Conservation (phyloP, 2,888 invertebrate species). For the Apamea crenata region DNA sequence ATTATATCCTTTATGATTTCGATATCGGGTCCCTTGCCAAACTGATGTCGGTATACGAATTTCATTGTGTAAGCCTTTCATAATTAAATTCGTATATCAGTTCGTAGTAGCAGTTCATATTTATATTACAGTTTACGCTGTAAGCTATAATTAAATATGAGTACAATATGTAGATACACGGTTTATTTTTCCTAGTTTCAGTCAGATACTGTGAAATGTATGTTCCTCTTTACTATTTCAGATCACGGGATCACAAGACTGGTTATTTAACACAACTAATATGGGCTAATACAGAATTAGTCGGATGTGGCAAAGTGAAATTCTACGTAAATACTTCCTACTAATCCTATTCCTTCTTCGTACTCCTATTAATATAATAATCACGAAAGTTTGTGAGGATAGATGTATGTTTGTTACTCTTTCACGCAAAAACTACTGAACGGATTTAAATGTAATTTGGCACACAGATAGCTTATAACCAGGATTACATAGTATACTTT, state of each 20-base stretch:
- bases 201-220: neutral
- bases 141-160: neutral
- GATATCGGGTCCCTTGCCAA: neutral
- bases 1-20: neutral
- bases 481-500: neutral
- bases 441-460: neutral
- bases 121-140: neutral
- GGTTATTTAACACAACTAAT: conserved; percentile 85
- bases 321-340: conserved; percentile 81
- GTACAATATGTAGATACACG: neutral
- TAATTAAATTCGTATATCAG: too few species aligned
- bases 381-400: neutral
- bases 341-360: neutral
- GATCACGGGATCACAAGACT: conserved; percentile 74
- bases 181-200: neutral
- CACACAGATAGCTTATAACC: neutral
- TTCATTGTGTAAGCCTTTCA: neutral
- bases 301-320: conserved; percentile 85
- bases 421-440: neutral
- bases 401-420: neutral
- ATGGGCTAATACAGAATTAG: conserved; percentile 83
- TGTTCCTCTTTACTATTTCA: conserved; percentile 64
- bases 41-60: neutral
- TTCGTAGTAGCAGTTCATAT: neutral
- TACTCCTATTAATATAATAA: neutral